A percentile compares a stretch with the other conserved stretches of the same genome.
phyloP scores from a whole-genome alignment of 1,140 invertebrate genomes.

The Pseudomyrmex cubaensis region DNA sequence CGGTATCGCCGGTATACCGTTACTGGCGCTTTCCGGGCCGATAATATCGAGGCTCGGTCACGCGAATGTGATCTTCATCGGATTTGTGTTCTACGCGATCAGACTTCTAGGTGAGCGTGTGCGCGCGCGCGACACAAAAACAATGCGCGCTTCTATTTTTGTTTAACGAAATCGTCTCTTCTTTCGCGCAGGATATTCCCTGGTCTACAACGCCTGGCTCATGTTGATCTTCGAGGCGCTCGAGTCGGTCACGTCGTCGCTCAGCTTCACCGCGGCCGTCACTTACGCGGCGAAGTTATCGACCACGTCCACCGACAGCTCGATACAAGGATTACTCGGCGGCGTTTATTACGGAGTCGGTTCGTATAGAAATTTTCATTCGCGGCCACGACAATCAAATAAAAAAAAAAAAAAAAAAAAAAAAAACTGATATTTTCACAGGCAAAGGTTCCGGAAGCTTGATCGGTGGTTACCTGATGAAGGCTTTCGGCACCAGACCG shows the following conservation, averaged over 20 bases:
- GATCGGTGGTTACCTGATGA: constrained; percentile 91
- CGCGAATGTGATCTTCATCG: constrained; percentile 93
- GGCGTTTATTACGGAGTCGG: constrained; percentile 93
- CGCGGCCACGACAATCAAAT: not conserved
- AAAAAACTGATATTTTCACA: constrained; percentile 80
- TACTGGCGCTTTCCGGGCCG: constrained; percentile 91
- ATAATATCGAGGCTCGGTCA: constrained; percentile 93
- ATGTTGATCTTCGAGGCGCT: constrained; percentile 93
- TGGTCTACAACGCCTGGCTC: constrained; percentile 93
- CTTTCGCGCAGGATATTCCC: constrained; percentile 89
- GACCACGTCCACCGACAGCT: constrained; percentile 92
- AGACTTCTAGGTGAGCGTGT: constrained; percentile 88
- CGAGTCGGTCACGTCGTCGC: constrained; percentile 93
- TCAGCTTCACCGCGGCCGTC: constrained; percentile 93
- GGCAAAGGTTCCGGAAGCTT: constrained; percentile 92
- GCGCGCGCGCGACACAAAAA: not conserved
- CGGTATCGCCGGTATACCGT: constrained; percentile 91
- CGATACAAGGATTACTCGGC: constrained; percentile 92
- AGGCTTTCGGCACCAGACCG: constrained; percentile 89
- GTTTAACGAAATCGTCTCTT: not conserved
- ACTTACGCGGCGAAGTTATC: constrained; percentile 93
- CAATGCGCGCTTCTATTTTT: not conserved
- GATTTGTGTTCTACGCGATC: constrained; percentile 91
- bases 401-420: not conserved
- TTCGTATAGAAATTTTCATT: constrained; percentile 79